These are phyloP conservation scores for Phaedon cochleariae DNA, from an alignment of 2,888 invertebrate species.

Conservation along the genomic window DNA sequence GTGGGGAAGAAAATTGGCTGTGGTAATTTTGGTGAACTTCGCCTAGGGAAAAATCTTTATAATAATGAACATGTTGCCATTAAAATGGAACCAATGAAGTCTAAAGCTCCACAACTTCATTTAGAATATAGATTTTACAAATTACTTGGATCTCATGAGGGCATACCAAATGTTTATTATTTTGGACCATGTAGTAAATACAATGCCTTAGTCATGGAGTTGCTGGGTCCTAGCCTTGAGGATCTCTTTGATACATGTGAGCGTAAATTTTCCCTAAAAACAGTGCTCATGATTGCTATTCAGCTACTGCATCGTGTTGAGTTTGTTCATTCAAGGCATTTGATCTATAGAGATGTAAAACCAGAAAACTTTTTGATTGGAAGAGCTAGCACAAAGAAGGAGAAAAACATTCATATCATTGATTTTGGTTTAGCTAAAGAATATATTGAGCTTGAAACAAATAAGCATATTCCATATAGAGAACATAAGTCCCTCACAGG, in stretches of 20 bases:
- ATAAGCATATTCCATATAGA: slow-evolving; percentile 99
- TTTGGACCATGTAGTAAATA: slow-evolving; percentile 99
- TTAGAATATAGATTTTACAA: slow-evolving; percentile 99
- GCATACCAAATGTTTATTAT: slow-evolving; percentile 99
- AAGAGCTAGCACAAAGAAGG: slow-evolving; percentile 95
- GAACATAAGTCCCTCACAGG: slow-evolving; percentile 99
- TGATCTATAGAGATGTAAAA: slow-evolving; percentile 99
- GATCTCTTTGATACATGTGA: slow-evolving; percentile 99
- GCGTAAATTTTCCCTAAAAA: slow-evolving; percentile 86
- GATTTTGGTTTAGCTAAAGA: slow-evolving; percentile 99
- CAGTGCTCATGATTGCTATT: slow-evolving; percentile 76
- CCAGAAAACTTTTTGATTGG: slow-evolving; percentile 99
- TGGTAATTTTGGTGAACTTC: slow-evolving; percentile 99
- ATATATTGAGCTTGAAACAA: slow-evolving; percentile 99
- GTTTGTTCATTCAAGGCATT: slow-evolving; percentile 98
- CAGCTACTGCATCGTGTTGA: slow-evolving; percentile 94
- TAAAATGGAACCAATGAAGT: slow-evolving; percentile 99
- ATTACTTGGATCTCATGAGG: slow-evolving; percentile 97
- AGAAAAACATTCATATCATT: slow-evolving; percentile 99
- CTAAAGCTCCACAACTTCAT: slow-evolving; percentile 99
- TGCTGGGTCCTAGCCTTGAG: slow-evolving; percentile 97
- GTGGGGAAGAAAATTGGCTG: slow-evolving; percentile 99
- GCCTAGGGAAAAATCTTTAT: slow-evolving; percentile 99
- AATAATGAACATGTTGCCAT: slow-evolving; percentile 99
- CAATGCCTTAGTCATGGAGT: slow-evolving; percentile 99